Base-by-base conservation (phyloP, 2,113 vertebrate species). In the Tilapia sparmanii region DNA sequence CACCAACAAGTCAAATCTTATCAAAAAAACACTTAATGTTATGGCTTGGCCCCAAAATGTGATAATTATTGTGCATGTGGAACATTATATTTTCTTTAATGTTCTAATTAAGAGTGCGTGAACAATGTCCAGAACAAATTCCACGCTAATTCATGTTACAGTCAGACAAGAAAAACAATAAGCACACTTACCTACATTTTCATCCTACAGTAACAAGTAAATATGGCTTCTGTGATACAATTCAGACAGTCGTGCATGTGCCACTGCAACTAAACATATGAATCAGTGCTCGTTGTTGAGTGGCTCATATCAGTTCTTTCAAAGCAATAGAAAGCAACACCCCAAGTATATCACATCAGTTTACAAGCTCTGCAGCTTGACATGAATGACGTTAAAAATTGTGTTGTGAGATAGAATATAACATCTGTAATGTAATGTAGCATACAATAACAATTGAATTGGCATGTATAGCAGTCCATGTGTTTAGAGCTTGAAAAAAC, bases 291-390 rank as follows among this genome's bases (percentile, higher is more conserved):
- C 15, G 10, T 8, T 47, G 42, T 19, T 76, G 4, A 47, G 4
- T 76, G 9, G 0, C 71, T 12, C 42, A 47, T 19, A 47, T 29
- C 0, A 50, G 42, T 19, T 76, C 6, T 47, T 19, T 42, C 0
- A 42, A 40, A 57, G 9, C 22, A 8, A 0, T 19, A 40, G 33
- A 38, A 80, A 80, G 50, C 78, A 35, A 22, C 76, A 54, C 0
- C 18, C 11, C 19, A 24, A 38, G 4, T 35, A 19, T 29, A 16
- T 81, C 15, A 40, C 8, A 55, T 81, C 22, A 38, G 10, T 81
- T 26, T 81, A 47, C 13, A 26, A 4, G 66, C 66, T 45, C 13
- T 10, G 13, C 66, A 71, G 13, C 66, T 71, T 24, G 10, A 35
- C 1, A 66, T 35, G 31, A 8, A 66, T 35, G 6, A 35, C 0